These are phyloP conservation scores for Cichladusa arquata DNA, from an alignment of 2,113 vertebrate species.

Conservation along the genomic window DNA sequence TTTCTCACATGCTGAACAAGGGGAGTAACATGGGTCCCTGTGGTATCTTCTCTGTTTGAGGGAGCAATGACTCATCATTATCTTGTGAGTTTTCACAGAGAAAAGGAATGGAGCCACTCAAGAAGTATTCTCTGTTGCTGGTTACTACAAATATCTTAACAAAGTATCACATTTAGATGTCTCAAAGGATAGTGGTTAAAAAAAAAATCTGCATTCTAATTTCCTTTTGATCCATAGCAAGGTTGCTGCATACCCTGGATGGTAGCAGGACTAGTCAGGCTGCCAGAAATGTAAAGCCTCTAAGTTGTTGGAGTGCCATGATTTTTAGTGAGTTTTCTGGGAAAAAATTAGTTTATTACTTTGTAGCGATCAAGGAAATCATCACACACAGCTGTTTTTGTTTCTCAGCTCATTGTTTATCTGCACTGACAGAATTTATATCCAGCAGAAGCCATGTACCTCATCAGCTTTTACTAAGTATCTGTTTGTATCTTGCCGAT, in stretches of 20 bases:
- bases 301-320: neutral
- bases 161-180: neutral
- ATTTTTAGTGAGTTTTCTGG: neutral
- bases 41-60: neutral
- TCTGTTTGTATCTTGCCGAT: neutral
- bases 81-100: neutral
- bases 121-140: neutral
- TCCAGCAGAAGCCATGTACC: neutral
- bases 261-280: neutral
- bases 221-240: neutral
- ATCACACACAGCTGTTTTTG: neutral
- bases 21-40: neutral
- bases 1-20: neutral
- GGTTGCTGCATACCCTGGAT: neutral
- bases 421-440: neutral
- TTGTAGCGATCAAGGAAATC: neutral
- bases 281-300: neutral
- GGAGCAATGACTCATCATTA: conserved; percentile 32
- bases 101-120: neutral
- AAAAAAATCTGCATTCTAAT: neutral
- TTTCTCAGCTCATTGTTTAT: neutral
- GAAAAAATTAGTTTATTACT: neutral
- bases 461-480: neutral
- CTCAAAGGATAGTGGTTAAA: neutral
- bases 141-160: neutral